Base-by-base conservation (phyloP, 2,797 vertebrate species). In the Sorex maritimensis region DNA sequence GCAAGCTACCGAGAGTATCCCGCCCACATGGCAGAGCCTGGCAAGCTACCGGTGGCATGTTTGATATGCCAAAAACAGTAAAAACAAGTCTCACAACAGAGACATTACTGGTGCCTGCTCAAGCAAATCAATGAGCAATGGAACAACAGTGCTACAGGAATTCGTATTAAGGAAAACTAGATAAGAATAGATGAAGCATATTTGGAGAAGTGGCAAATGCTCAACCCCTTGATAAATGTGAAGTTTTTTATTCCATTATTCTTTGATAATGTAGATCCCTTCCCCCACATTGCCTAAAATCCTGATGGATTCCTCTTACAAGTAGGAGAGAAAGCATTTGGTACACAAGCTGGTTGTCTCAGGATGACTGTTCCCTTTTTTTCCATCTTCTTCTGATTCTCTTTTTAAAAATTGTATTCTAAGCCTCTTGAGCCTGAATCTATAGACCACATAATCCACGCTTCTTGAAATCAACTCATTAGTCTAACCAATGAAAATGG, bases 271-370 rank as follows among this genome's bases (percentile, higher is more conserved):
- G 14, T 38, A 69, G 55, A 68, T 44, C 41, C 41, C 41, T 7
- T 44, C 17, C 1, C 74, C 15, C 21, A 0, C 49, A 41, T 44
- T 61, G 14, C 61, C 41, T 79, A 19, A 74, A 84, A 88, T 14
- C 52, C 52, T 94, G 72, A 41, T 21, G 19, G 8, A 77, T 21
- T 49, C n/a, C 34, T 87, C 26, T 49, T 91, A 23, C 83, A 86
- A 55, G 44, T 5, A 69, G 38, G 10, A 75, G 9, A 88, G 77
- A 65, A 17, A 80, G 72, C 19, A 21, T 2, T 12, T 81, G 21
- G 58, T 69, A 41, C 9, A 38, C 5, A 65, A 13, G 5, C 14
- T 46, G 49, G 0, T 8, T 63, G 24, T 61, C 26, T 88, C 38
- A 15, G 12, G 0, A 21, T 38, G 65, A 5, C 46, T 91, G 44